phyloP scores from a whole-genome alignment of 2,797 vertebrate genomes.

The Eospalax fontanierii region DNA sequence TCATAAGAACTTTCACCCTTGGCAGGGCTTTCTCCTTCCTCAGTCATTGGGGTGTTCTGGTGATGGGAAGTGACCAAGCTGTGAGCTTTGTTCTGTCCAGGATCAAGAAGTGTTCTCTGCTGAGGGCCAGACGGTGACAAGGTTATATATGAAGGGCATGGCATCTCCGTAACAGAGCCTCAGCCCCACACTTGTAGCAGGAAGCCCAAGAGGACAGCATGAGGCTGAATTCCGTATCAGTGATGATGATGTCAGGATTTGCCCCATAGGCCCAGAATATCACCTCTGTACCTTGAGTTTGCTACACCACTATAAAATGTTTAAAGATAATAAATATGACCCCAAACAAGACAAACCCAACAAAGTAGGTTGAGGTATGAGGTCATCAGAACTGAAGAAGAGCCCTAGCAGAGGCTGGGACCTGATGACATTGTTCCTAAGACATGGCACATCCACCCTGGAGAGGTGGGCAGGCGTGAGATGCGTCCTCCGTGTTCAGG shows the following conservation, averaged over 20 bases:
- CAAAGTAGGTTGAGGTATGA: background rate
- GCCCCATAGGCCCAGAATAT: background rate
- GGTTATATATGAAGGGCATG: background rate
- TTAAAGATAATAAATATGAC: background rate
- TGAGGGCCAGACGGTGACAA: background rate
- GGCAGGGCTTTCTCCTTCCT: background rate
- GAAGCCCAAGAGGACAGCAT: background rate
- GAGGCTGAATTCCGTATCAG: background rate
- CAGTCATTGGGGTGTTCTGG: background rate
- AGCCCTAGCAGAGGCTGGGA: background rate
- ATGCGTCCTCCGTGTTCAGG: fast-evolving
- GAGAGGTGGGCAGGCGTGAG: background rate
- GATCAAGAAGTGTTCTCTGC: background rate
- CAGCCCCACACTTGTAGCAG: background rate
- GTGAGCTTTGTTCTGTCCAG: background rate
- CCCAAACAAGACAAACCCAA: background rate
- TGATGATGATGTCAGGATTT: background rate
- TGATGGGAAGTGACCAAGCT: background rate
- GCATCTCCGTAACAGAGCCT: background rate
- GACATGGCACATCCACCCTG: background rate
- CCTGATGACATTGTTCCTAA: background rate
- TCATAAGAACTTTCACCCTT: background rate
- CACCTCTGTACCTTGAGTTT: background rate
- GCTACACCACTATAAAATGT: background rate
- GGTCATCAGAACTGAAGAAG: background rate